Conservation (phyloP, 2,797 vertebrate genomes). For the Meriones psammophilus region DNA sequence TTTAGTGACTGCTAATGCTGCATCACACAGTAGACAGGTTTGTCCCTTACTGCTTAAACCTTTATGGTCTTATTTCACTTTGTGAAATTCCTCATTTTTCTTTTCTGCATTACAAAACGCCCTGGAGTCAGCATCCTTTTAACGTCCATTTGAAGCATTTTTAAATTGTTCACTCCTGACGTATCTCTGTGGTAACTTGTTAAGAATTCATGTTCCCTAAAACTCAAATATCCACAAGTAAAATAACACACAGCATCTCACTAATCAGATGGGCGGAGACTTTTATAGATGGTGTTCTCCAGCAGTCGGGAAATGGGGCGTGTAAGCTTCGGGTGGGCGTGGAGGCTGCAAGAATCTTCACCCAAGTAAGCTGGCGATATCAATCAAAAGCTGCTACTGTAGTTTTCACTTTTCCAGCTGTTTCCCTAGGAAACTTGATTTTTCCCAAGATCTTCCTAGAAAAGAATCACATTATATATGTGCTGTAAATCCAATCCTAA, state of each 20-base stretch:
- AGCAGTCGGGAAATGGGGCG: background rate
- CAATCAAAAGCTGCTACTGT: slow-evolving; percentile 48
- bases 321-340: background rate
- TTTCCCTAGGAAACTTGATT: slow-evolving; percentile 76
- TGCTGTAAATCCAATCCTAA: slow-evolving; percentile 67
- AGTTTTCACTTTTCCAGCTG: slow-evolving; percentile 74
- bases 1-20: background rate
- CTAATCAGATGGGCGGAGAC: background rate
- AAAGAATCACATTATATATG: slow-evolving; percentile 55
- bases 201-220: slow-evolving; percentile 21
- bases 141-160: background rate
- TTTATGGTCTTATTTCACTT: background rate
- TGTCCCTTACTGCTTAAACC: background rate
- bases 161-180: background rate
- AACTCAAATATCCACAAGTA: slow-evolving; percentile 4
- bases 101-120: background rate
- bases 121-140: background rate
- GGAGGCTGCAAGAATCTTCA: background rate
- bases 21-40: background rate
- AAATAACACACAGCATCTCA: slow-evolving; percentile 1
- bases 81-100: background rate
- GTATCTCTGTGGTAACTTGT: background rate
- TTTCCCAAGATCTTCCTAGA: slow-evolving; percentile 73
- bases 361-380: slow-evolving; percentile 59
- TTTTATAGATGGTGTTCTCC: background rate